Evolutionary conservation across 2,888 invertebrate species (phyloP).

Genomic region (Idaea aversata): DNA sequence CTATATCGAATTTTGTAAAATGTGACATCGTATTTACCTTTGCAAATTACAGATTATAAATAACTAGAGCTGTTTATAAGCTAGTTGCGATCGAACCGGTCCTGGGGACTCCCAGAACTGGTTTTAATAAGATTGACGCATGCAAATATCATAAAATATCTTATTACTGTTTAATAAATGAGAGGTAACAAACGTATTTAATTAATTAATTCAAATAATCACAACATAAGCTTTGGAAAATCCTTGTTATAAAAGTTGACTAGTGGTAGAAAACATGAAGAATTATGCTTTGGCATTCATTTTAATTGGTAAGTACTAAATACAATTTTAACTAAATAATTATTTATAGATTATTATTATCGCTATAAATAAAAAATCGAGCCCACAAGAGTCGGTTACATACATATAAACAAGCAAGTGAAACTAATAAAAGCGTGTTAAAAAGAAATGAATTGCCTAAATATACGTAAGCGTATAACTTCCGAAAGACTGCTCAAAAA

Average conservation of each 20-base stretch:
- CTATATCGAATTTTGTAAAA: too few relatives aligned
- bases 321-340: too few relatives aligned
- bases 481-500: too few relatives aligned
- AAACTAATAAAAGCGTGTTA: too few relatives aligned
- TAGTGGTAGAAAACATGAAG: background rate
- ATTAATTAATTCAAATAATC: background rate
- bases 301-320: background rate
- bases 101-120: background rate
- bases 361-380: too few relatives aligned
- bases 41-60: background rate
- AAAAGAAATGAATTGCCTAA: too few relatives aligned
- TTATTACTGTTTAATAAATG: constrained; percentile 4
- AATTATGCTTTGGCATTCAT: background rate
- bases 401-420: too few relatives aligned
- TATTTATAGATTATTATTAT: too few relatives aligned
- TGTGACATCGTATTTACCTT: too few relatives aligned
- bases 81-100: background rate
- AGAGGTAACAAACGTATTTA: background rate
- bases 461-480: too few relatives aligned
- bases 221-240: background rate
- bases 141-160: background rate
- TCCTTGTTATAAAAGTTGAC: background rate
- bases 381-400: too few relatives aligned
- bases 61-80: background rate
- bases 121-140: background rate